phyloP scores from a whole-genome alignment of 2,113 vertebrate species.

The Bubo blakistoni region DNA sequence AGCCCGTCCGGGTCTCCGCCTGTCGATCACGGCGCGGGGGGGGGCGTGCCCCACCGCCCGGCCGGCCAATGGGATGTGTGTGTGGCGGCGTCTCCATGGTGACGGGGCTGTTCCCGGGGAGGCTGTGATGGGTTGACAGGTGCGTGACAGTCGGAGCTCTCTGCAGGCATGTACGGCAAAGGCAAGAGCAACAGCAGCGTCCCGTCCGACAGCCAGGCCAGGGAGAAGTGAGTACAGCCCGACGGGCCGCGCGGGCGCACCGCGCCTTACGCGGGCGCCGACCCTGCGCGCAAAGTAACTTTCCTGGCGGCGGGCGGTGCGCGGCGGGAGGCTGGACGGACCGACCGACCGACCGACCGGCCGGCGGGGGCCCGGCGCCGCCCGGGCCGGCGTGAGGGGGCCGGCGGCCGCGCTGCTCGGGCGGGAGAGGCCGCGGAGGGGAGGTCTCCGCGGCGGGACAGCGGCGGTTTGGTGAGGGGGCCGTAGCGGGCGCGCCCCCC shows the following conservation, averaged over 20 bases:
- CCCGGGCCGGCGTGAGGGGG: neutral
- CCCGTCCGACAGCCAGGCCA: slow-evolving; percentile 95
- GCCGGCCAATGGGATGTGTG: slow-evolving; percentile 84
- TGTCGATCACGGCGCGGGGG: slow-evolving; percentile 70
- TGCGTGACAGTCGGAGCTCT: slow-evolving; percentile 95
- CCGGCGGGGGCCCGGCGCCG: neutral
- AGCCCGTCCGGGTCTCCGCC: slow-evolving; percentile 62
- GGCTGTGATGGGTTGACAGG: slow-evolving; percentile 97
- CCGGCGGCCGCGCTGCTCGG: neutral
- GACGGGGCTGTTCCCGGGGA: slow-evolving; percentile 91
- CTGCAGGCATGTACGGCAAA: slow-evolving; percentile 98
- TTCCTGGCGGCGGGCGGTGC: slow-evolving; percentile 10
- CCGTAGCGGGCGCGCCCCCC: neutral
- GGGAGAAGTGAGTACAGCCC: slow-evolving; percentile 92
- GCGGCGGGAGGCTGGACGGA: neutral
- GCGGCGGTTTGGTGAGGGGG: neutral
- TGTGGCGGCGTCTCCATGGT: slow-evolving; percentile 90
- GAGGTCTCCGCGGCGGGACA: neutral
- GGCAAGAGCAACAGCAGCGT: slow-evolving; percentile 94
- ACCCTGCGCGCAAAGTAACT: slow-evolving; percentile 64
- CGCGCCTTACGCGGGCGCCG: neutral
- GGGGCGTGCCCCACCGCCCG: slow-evolving; percentile 72
- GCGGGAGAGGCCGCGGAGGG: neutral
- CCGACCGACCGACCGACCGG: neutral
- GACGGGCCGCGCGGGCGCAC: neutral